Base-by-base conservation (phyloP, 2,113 vertebrate genomes). In the Anthoscopus minutus region DNA sequence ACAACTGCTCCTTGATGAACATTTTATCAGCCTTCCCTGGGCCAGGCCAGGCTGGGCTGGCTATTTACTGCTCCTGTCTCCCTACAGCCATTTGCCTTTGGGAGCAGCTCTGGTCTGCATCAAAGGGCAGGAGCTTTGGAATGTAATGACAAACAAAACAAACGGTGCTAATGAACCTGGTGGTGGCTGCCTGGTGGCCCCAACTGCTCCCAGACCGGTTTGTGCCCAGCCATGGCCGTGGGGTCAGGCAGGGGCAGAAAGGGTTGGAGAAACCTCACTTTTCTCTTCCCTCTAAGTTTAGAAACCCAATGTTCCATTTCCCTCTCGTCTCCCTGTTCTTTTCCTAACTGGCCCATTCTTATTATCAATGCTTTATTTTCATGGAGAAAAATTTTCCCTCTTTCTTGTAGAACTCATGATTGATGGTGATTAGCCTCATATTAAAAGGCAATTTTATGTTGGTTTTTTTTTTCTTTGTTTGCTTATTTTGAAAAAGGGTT, bases 31-130 rank as follows among this genome's bases (percentile, higher is more conserved):
- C 50, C 50, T 76, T 56, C 45, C 31, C 73, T 31, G 60, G 61
- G 37, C 28, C 74, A 9, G 66, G 53, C 71, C 25, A 13, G 33
- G 3, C 64, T 28, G 64, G 61, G 7, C 30, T 27, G 21, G 10
- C 45, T 57, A 37, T 94, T 91, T 85, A 70, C 78, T 78, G 42
- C 67, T 37, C 83, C 81, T 90, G 69, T 85, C 71, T 71, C 71
- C 38, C 38, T 81, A 35, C n/a, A 71, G 94, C 66, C 81, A 71
- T 86, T 80, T 89, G 93, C 74, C 78, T 66, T 18, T 57, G 64
- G 67, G 65, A 86, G 37, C 66, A 81, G 89, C 93, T 91, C 94
- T 94, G 92, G 51, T 83, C 88, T 92, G 11, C 94, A 95, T 97
- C 96, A 96, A 95, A 97, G 96, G 62, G 33, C 79, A 95, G 86